A percentile compares a stretch with the other conserved stretches of the same genome.
Conservation (phyloP, 1,140 invertebrate species). For the Drosophila biarmipes region DNA sequence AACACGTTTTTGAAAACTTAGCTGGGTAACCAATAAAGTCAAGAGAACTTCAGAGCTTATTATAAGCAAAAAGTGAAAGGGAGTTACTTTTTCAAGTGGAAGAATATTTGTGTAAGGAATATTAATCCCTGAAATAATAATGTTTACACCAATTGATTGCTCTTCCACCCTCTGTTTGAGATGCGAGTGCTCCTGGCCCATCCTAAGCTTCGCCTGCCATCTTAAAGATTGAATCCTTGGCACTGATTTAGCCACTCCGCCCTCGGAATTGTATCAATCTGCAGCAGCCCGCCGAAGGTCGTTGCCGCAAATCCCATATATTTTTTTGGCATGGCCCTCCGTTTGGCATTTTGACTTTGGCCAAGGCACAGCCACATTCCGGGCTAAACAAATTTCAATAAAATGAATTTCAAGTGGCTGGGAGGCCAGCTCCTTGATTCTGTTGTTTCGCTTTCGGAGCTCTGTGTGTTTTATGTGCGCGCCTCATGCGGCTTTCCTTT, state of each 20-base stretch:
- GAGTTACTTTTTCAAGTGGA: neutral
- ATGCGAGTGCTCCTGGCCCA: neutral
- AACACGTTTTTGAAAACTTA: no score
- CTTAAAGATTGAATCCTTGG: conserved; percentile 3
- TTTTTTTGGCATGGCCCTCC: neutral
- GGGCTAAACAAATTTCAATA: conserved; percentile 77
- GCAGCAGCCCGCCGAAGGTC: conserved; percentile 10
- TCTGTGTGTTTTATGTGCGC: conserved; percentile 51
- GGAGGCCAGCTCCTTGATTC: conserved; percentile 3
- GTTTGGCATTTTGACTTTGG: conserved; percentile 1
- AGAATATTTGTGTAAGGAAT: neutral
- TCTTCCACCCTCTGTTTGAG: neutral
- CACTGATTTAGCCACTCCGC: conserved; percentile 10
- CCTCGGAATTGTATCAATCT: conserved; percentile 4
- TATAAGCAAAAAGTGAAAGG: neutral
- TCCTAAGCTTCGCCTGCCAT: neutral
- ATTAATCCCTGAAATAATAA: conserved; percentile 1
- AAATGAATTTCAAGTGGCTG: conserved; percentile 76
- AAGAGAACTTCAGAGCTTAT: neutral
- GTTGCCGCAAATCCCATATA: conserved; percentile 28
- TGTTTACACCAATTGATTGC: conserved; percentile 11
- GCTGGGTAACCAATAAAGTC: no score
- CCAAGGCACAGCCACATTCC: conserved; percentile 15
- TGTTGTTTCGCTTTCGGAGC: neutral
- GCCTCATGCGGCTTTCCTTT: conserved; percentile 66